A percentile compares a stretch with the other conserved stretches of the same genome.
phyloP scores from a whole-genome alignment of 2,113 vertebrate species.

The Dicerorhinus sumatrensis region DNA sequence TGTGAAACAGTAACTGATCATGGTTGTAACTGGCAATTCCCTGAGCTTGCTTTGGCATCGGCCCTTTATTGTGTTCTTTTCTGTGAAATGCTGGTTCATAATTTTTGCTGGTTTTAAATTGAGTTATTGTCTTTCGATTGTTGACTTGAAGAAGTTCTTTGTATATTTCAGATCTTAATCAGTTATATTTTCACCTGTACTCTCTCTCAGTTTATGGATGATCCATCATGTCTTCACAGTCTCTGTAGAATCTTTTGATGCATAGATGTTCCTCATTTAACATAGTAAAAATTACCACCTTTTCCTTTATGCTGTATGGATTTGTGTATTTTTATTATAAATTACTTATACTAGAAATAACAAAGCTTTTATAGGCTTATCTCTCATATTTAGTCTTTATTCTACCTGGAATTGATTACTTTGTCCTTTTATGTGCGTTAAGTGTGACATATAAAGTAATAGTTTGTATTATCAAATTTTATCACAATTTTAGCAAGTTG shows the following conservation, averaged over 20 bases:
- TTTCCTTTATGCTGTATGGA: background rate
- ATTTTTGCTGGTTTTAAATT: background rate
- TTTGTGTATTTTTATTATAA: background rate
- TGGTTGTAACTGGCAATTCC: background rate
- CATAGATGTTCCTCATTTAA: background rate
- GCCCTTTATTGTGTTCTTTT: background rate
- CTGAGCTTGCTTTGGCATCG: background rate
- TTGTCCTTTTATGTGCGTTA: background rate
- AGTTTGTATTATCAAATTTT: background rate
- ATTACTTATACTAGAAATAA: background rate
- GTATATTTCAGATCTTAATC: background rate
- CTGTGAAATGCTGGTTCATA: background rate
- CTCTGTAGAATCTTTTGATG: background rate
- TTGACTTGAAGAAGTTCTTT: background rate
- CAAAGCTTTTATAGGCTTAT: background rate
- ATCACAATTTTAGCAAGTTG: background rate
- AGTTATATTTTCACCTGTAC: background rate
- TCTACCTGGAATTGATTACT: background rate
- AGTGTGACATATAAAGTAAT: background rate
- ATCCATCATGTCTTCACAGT: background rate
- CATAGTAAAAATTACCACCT: background rate
- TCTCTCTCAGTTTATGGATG: background rate
- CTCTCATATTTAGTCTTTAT: background rate
- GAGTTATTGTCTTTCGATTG: background rate
- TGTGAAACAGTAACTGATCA: background rate